phyloP scores from a whole-genome alignment of 2,113 vertebrate genomes.

The Anas platyrhynchos region DNA sequence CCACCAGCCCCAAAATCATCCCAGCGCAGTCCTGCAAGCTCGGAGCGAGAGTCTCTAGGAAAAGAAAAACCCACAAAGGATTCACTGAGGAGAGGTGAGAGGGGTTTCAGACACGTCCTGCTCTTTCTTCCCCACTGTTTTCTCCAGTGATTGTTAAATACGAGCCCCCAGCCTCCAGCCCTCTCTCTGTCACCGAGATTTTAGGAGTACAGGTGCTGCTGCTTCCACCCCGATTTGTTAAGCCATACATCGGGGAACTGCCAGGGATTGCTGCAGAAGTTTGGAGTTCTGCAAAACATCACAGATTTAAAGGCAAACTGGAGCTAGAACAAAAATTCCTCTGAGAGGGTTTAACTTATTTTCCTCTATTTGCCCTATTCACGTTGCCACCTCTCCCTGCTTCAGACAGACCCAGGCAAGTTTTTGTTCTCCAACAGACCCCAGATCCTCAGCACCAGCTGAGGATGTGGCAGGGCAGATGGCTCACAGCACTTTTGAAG shows the following conservation, averaged over 20 bases:
- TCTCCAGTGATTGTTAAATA: accelerated
- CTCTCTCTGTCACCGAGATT: background rate
- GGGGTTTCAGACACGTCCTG: background rate
- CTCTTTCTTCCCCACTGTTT: background rate
- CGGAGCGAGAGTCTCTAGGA: background rate
- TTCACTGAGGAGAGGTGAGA: conserved; percentile 57
- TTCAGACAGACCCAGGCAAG: background rate
- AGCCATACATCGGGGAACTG: background rate
- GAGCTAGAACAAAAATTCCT: background rate
- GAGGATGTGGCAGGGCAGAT: background rate
- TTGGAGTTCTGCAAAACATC: background rate
- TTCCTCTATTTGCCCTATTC: background rate
- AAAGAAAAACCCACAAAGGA: conserved; percentile 43
- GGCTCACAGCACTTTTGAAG: background rate
- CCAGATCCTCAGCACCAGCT: background rate
- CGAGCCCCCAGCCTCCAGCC: background rate
- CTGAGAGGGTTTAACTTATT: background rate
- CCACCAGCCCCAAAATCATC: background rate
- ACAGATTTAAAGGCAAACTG: background rate
- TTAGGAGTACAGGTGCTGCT: background rate
- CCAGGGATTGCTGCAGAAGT: background rate
- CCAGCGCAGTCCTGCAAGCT: accelerated
- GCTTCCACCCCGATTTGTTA: background rate
- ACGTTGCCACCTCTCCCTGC: background rate
- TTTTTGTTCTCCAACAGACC: background rate